These are phyloP conservation scores for Diadophis punctatus DNA, from an alignment of 2,113 vertebrate species.

Conservation along the genomic window DNA sequence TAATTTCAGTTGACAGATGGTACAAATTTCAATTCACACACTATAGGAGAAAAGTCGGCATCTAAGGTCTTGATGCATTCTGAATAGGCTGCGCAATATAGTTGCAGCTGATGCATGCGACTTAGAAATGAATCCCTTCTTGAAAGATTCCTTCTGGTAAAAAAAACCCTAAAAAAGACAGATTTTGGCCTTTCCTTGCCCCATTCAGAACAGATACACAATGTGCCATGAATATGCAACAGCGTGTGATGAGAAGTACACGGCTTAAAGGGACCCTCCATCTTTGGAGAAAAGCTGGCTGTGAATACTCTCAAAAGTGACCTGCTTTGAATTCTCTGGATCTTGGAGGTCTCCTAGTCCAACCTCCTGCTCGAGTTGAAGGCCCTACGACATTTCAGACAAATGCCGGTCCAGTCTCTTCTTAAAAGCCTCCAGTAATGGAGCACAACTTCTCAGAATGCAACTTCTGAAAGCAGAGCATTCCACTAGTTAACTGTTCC, in stretches of 20 bases:
- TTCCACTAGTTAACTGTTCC: too few species aligned
- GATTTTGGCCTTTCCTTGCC: not conserved
- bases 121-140: not conserved
- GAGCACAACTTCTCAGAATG: too few species aligned
- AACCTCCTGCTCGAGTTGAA: too few species aligned
- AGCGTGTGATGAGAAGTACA: not conserved
- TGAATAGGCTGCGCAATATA: not conserved
- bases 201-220: not conserved
- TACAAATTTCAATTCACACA: not conserved
- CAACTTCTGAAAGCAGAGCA: too few species aligned
- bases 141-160: slow-evolving; percentile 8
- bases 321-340: not conserved
- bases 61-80: not conserved
- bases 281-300: too few species aligned
- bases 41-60: not conserved
- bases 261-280: not conserved
- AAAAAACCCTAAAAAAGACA: not conserved
- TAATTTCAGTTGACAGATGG: slow-evolving; percentile 1
- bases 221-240: not conserved
- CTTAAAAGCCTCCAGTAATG: too few species aligned
- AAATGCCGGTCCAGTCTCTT: too few species aligned
- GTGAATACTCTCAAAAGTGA: not conserved
- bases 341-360: too few species aligned
- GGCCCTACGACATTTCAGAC: too few species aligned
- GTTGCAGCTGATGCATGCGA: not conserved